Conservation (phyloP, 2,888 invertebrate species). For the Prionchulus punctatus region DNA sequence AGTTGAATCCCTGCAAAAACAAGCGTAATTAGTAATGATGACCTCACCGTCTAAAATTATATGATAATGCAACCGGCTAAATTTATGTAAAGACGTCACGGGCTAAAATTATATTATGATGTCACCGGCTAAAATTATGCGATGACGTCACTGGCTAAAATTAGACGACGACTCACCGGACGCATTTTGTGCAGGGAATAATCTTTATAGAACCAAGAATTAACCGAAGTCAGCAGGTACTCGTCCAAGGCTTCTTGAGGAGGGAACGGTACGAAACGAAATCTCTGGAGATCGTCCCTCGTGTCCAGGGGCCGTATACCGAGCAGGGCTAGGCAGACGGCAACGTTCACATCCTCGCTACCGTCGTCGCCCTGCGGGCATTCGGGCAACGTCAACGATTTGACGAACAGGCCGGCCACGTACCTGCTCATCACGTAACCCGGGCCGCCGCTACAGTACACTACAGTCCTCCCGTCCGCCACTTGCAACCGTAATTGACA, state of each 20-base stretch:
- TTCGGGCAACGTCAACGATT: too few relatives aligned
- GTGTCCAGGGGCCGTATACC: constrained; percentile 68
- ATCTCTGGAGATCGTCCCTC: constrained; percentile 58
- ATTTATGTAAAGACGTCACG: too few relatives aligned
- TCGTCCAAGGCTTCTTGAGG: constrained; percentile 79
- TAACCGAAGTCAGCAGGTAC: constrained; percentile 43
- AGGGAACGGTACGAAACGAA: constrained; percentile 75
- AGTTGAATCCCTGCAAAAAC: constrained; percentile 52
- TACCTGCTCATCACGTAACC: constrained; percentile 70
- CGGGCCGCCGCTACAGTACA: constrained; percentile 37
- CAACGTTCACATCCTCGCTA: constrained; percentile 68
- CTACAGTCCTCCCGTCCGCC: constrained; percentile 14
- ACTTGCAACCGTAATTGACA: constrained; percentile 43
- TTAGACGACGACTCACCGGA: too few relatives aligned
- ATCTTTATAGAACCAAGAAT: constrained; percentile 9
- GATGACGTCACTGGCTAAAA: too few relatives aligned
- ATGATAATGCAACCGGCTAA: too few relatives aligned
- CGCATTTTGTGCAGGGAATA: too few relatives aligned
- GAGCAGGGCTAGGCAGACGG: constrained; percentile 61
- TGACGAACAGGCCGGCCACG: background rate
- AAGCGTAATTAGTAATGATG: too few relatives aligned
- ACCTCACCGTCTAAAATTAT: too few relatives aligned
- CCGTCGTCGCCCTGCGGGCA: background rate
- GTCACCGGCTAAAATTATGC: too few relatives aligned
- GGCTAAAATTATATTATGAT: too few relatives aligned